A percentile compares a stretch with the other conserved stretches of the same genome.
Evolutionary conservation across 92 coral and sea anemone genomes (phyloP).

Genomic region (Heteractis magnifica): DNA sequence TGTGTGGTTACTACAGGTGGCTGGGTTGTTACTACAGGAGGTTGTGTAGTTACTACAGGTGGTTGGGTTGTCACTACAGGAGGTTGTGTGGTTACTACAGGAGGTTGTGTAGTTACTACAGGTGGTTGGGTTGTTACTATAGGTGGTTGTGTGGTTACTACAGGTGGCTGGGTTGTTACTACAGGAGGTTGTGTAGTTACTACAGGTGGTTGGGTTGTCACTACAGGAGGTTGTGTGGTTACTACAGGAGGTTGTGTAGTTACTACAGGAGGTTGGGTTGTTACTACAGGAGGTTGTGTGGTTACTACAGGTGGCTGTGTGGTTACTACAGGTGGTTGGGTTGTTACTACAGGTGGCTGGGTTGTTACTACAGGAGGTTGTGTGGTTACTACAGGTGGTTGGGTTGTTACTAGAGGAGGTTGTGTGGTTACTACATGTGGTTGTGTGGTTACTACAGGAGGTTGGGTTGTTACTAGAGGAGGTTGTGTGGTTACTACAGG

Average conservation of each 20-base stretch:
- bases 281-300: conserved; percentile 8
- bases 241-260: conserved; percentile 9
- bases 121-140: conserved; percentile 7
- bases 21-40: conserved; percentile 14
- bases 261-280: neutral
- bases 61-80: conserved; percentile 11
- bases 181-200: conserved; percentile 2
- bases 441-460: conserved; percentile 20
- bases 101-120: conserved; percentile 4
- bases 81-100: conserved; percentile 13
- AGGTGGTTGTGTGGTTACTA: conserved; percentile 7
- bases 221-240: neutral
- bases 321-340: conserved; percentile 9
- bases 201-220: conserved; percentile 13
- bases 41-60: neutral
- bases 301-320: conserved; percentile 3
- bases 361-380: conserved; percentile 16
- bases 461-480: conserved; percentile 18
- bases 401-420: conserved; percentile 15
- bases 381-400: conserved; percentile 24
- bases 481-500: conserved; percentile 17
- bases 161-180: neutral
- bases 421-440: conserved; percentile 16
- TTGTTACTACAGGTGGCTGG: conserved; percentile 14
- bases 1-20: conserved; percentile 17